Base-by-base conservation (phyloP, 2,113 vertebrate species). In the Asarcornis scutulata region DNA sequence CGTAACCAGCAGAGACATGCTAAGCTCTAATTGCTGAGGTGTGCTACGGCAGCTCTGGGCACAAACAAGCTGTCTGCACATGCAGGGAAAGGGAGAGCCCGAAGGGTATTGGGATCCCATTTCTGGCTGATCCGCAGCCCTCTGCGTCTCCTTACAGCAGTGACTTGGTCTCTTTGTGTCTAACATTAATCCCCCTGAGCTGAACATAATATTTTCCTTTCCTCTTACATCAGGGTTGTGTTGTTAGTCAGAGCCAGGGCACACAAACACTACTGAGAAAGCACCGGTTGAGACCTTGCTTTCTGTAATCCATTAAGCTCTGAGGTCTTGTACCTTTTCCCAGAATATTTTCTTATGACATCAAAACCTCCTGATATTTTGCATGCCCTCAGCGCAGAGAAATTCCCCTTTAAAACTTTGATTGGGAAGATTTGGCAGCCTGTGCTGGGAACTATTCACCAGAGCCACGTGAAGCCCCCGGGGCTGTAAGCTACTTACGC, bases 401-500 rank as follows among this genome's bases (percentile, higher is more conserved):
- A 86, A 55, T n/a, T 75, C n/a, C 36, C 75, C 1, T 0, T 63
- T 85, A 55, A 71, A 67, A 50, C 64, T 93, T n/a, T 85, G 36
- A 34, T 10, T 56, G 64, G 73, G 62, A 87, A 85, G 48, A 31
- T 21, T 22, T 22, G 38, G 15, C 42, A 72, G 7, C 3, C 59
- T 78, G 60, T 81, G 55, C 56, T 32, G 66, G 86, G 44, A 66
- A 78, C 44, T 2, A 44, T 12, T 56, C 31, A 52, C 53, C 1
- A 3, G 26, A 40, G 32, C 67, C 34, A 0, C 2, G 12, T 71
- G 58, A 11, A 7, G 0, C 21, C 38, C 23, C 46, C 1, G 0
- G 59, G 67, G 40, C 25, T 11, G 5, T 3, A 7, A 75, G 63
- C 42, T 66, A 97, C 97, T 96, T 56, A 97, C 97, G 80, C 83